phyloP scores from a whole-genome alignment of 1,140 invertebrate species.

The Acromyrmex heyeri region DNA sequence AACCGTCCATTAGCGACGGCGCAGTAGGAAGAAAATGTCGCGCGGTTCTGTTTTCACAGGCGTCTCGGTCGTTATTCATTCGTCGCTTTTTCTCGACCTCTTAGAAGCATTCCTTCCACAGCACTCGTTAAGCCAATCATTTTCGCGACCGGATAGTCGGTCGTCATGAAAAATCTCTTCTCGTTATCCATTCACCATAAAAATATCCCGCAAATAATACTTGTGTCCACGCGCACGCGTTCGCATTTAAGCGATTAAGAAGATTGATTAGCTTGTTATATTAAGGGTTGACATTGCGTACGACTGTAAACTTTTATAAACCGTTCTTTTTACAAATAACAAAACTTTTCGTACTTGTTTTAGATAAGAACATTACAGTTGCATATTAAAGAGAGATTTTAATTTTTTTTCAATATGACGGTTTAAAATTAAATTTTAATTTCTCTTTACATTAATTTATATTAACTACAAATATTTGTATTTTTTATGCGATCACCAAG shows the following conservation, averaged over 20 bases:
- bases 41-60: slow-evolving; percentile 62
- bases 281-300: not conserved
- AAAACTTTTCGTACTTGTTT: not conserved
- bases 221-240: not conserved
- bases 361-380: slow-evolving; percentile 2
- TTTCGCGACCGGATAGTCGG: slow-evolving; percentile 52
- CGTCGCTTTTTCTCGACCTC: slow-evolving; percentile 61
- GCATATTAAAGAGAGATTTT: not conserved
- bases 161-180: slow-evolving; percentile 52
- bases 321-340: not conserved
- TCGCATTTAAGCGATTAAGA: slow-evolving; percentile 10
- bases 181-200: slow-evolving; percentile 44
- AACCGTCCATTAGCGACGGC: slow-evolving; percentile 57
- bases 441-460: not conserved
- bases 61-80: slow-evolving; percentile 62
- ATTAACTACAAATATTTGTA: not conserved
- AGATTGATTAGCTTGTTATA: slow-evolving; percentile 26
- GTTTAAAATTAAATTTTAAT: not conserved
- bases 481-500: not conserved
- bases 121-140: slow-evolving; percentile 65
- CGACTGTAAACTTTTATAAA: slow-evolving; percentile 28
- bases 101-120: slow-evolving; percentile 50
- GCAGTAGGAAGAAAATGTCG: slow-evolving; percentile 55
- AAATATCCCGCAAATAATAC: slow-evolving; percentile 41
- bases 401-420: not conserved